A percentile compares a stretch with the other conserved stretches of the same genome.
phyloP scores from a whole-genome alignment of 37 sponge, comb jelly and placozoan species.

The Oopsacas minuta region DNA sequence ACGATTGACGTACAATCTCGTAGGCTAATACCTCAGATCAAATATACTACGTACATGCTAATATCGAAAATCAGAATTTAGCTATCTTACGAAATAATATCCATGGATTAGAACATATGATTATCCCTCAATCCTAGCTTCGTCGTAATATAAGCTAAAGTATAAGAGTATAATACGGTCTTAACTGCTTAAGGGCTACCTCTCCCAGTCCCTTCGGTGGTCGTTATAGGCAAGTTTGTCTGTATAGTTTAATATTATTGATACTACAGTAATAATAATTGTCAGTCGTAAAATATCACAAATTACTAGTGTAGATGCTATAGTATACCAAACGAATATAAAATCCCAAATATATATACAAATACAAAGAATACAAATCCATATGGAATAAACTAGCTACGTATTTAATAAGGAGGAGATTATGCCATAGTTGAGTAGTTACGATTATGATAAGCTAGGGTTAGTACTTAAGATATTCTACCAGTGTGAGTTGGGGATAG shows the following conservation, averaged over 20 bases:
- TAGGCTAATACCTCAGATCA: no score
- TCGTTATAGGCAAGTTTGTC: no score
- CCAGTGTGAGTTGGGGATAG: constrained; percentile 18
- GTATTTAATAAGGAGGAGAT: constrained; percentile 2
- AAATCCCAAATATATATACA: constrained; percentile 17
- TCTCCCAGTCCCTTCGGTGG: no score
- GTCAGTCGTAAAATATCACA: neutral
- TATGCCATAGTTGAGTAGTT: constrained; percentile 8
- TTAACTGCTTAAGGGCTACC: no score
- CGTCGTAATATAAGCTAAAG: neutral
- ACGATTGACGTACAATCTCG: no score
- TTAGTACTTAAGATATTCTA: neutral
- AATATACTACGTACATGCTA: no score
- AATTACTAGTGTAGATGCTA: neutral
- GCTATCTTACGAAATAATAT: no score
- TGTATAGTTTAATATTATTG: no score
- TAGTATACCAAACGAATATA: constrained; percentile 6
- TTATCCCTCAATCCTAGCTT: no score
- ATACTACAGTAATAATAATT: neutral
- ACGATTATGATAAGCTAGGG: neutral
- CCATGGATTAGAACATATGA: no score
- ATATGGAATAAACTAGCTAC: neutral
- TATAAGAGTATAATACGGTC: neutral
- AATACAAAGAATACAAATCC: constrained; percentile 3
- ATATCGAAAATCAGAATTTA: no score